Base-by-base conservation (phyloP, 2,888 invertebrate species). In the Apodemia mormo region DNA sequence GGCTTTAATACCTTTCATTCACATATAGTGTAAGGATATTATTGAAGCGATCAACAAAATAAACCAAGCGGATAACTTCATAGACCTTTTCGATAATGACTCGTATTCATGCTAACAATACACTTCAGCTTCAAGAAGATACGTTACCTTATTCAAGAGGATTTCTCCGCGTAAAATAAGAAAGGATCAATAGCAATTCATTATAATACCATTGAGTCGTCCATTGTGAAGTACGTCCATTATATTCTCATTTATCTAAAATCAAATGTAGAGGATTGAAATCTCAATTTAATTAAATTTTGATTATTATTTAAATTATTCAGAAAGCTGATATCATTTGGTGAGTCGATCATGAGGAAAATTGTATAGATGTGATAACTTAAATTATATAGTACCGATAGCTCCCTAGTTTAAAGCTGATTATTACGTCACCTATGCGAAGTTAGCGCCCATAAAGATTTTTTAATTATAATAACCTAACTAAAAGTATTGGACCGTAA, bases 121-220 rank as follows among this genome's bases (percentile, higher is more conserved):
- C 86, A 82, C 78, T 82, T 81, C 80, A 78, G 80, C 84, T 83
- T 86, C 79, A 82, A 82, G 86, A 77, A 77, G 80, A 86, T 86
- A 86, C 85, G 80, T 86, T 84, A 45, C 45, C 45, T 45, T 45
- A 87, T 88, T 88, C 85, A 85, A 82, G 78, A 75, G 80, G 84
- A 84, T 86, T 86, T 86, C 45, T 10, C 82, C 76, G 79, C 71
- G 74, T 78, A 75, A 80, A 81, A 80, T 79, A 78, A 78, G 78
- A 79, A 78, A 79, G 81, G 82, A 82, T 85, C 84, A 85, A 88
- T 86, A 85, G 84, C 89, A 87, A 88, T 89, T 90, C 89, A 90
- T 89, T 89, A 89, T 87, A 88, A 87, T 82, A 78, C 87, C 81
- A 88, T 87, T 86, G 84, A 85, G 83, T 12, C 58, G 30, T 58